Conservation (phyloP, 1,140 invertebrate genomes). For the Drosophila seguyi region DNA sequence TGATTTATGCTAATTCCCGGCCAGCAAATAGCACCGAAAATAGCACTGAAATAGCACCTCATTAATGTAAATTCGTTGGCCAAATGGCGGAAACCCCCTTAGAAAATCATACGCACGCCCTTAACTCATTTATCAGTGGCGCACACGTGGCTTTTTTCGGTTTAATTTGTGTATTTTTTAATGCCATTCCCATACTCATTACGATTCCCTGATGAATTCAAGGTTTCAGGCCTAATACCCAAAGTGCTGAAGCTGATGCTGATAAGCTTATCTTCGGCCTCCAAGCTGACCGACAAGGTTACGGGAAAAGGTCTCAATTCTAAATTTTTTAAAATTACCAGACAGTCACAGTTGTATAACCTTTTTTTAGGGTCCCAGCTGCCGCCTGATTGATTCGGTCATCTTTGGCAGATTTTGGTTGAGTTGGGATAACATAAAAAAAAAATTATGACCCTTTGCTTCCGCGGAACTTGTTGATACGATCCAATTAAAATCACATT, state of each 20-base stretch:
- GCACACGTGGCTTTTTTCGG: slow-evolving; percentile 29
- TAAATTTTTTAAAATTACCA: slow-evolving; percentile 7
- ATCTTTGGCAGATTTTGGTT: slow-evolving; percentile 43
- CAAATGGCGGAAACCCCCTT: slow-evolving; percentile 16
- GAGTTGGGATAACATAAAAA: neutral
- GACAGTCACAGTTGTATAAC: slow-evolving; percentile 16
- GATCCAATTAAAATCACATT: slow-evolving; percentile 74
- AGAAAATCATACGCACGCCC: slow-evolving; percentile 4
- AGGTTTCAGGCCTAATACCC: slow-evolving; percentile 19
- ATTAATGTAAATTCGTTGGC: slow-evolving; percentile 41
- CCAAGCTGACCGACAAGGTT: slow-evolving; percentile 33
- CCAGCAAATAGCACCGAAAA: neutral
- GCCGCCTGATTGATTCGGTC: slow-evolving; percentile 65
- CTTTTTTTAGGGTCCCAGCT: slow-evolving; percentile 30
- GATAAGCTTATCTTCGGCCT: slow-evolving; percentile 52
- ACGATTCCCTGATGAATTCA: slow-evolving; percentile 22
- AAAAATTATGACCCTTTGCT: slow-evolving; percentile 29
- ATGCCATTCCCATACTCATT: slow-evolving; percentile 20
- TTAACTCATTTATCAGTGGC: slow-evolving; percentile 49
- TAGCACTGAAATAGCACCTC: slow-evolving; percentile 30
- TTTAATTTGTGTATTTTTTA: neutral
- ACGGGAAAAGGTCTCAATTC: slow-evolving; percentile 29
- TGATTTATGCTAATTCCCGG: slow-evolving; percentile 55
- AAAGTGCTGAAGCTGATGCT: slow-evolving; percentile 26
- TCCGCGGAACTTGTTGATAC: slow-evolving; percentile 55